phyloP scores from a whole-genome alignment of 2,797 vertebrate genomes.

The Geotrypetes seraphini region DNA sequence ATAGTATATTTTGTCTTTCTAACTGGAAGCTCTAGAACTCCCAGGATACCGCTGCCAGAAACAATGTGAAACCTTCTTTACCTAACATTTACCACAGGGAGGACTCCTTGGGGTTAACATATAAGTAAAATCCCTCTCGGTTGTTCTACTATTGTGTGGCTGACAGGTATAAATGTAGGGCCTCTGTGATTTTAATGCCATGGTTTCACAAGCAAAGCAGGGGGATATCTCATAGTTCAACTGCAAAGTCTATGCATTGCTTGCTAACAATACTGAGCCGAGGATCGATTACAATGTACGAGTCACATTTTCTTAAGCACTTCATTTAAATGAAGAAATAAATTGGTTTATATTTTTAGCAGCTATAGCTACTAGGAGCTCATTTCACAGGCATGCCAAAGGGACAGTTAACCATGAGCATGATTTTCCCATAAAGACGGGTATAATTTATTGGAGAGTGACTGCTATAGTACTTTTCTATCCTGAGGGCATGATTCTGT shows the following conservation, averaged over 20 bases:
- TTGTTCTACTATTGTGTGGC: neutral
- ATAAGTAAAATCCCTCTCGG: constrained; percentile 1
- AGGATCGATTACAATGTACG: constrained; percentile 14
- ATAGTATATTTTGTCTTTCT: too few species aligned
- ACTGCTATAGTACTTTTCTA: constrained; percentile 39
- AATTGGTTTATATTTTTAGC: constrained; percentile 41
- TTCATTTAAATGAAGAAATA: constrained; percentile 34
- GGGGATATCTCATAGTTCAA: neutral
- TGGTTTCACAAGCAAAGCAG: neutral
- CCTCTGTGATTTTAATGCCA: neutral
- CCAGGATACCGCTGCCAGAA: too few species aligned
- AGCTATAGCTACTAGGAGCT: constrained; percentile 39
- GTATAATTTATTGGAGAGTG: constrained; percentile 40
- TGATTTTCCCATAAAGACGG: constrained; percentile 29
- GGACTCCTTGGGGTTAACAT: too few species aligned
- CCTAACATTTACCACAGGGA: too few species aligned
- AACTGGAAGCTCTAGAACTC: too few species aligned
- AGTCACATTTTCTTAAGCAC: constrained; percentile 15
- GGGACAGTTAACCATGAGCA: constrained; percentile 35
- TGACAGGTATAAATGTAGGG: neutral
- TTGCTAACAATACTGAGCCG: neutral
- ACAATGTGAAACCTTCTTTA: too few species aligned
- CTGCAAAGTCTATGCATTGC: rapidly evolving
- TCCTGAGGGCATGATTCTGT: constrained; percentile 28
- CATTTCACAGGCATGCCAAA: constrained; percentile 44